phyloP scores from a whole-genome alignment of 2,797 vertebrate species.

The Xiphophorus birchmanni region DNA sequence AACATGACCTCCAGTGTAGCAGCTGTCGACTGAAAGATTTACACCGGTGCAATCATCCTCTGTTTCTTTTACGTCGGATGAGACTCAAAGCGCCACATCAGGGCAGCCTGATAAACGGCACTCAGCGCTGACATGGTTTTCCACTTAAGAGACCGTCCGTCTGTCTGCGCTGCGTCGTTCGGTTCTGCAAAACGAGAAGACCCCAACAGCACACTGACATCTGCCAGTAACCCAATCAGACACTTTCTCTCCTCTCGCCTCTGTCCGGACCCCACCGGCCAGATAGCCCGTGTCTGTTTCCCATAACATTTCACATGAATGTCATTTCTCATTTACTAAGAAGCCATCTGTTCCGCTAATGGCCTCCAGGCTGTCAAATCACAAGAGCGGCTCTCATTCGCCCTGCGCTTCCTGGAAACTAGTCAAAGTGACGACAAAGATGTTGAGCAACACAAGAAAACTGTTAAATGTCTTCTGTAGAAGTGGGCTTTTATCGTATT shows the following conservation, averaged over 20 bases:
- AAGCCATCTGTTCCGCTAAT: constrained; percentile 66
- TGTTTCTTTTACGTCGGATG: neutral
- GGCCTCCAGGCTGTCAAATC: constrained; percentile 53
- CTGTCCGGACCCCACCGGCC: constrained; percentile 32
- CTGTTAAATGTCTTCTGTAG: too few relatives aligned
- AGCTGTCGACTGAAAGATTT: constrained; percentile 19
- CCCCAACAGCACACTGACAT: constrained; percentile 43
- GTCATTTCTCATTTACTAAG: constrained; percentile 70
- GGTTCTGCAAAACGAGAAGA: constrained; percentile 23
- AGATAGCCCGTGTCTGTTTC: constrained; percentile 49
- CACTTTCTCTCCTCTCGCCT: constrained; percentile 30
- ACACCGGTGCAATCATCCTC: neutral
- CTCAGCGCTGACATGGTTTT: constrained; percentile 50
- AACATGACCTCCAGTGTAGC: constrained; percentile 21
- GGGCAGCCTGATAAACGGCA: constrained; percentile 20
- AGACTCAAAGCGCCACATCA: constrained; percentile 14
- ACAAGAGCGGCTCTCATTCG: constrained; percentile 41
- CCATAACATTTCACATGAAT: constrained; percentile 61
- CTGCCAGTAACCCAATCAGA: constrained; percentile 59
- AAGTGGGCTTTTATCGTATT: too few relatives aligned
- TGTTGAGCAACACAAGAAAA: neutral
- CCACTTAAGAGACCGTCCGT: constrained; percentile 53
- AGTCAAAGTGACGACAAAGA: constrained; percentile 21
- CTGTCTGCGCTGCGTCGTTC: constrained; percentile 13
- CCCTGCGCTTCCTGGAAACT: constrained; percentile 47